phyloP scores from a whole-genome alignment of 2,888 invertebrate species.

The Leptodirus hochenwartii region DNA sequence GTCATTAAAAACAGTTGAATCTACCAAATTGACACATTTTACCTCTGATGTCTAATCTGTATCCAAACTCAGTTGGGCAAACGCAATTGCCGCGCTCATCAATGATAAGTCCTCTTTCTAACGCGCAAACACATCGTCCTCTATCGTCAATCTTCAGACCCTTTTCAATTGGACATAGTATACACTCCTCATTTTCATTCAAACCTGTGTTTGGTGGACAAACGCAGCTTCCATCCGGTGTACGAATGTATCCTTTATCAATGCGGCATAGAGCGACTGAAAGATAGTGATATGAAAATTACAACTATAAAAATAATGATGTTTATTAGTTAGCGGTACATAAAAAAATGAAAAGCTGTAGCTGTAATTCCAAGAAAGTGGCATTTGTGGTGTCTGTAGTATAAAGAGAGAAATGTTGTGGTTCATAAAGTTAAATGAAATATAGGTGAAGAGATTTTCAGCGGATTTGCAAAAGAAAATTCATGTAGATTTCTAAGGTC shows the following conservation, averaged over 20 bases:
- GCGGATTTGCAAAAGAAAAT: no score
- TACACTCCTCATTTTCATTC: conserved; percentile 59
- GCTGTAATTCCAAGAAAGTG: background rate
- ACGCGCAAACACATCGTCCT: conserved; percentile 67
- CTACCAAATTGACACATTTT: no score
- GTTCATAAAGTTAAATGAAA: no score
- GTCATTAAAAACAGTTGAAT: no score
- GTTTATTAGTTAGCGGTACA: no score
- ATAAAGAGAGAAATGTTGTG: no score
- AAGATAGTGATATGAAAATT: no score
- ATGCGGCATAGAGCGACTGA: conserved; percentile 40
- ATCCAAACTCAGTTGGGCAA: conserved; percentile 51
- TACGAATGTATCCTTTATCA: conserved; percentile 48
- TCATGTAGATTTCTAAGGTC: no score
- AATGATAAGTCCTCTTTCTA: conserved; percentile 57
- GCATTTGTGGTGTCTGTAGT: no score
- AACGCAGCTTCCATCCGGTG: conserved; percentile 45
- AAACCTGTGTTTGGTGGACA: conserved; percentile 64
- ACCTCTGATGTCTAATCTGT: conserved; percentile 39
- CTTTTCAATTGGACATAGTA: conserved; percentile 48
- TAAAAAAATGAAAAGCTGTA: background rate
- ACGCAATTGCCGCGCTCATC: conserved; percentile 63
- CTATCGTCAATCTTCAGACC: conserved; percentile 59
- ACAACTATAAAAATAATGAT: no score
- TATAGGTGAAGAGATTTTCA: no score